phyloP scores from a whole-genome alignment of 2,797 vertebrate genomes.

The Danio kyathit region DNA sequence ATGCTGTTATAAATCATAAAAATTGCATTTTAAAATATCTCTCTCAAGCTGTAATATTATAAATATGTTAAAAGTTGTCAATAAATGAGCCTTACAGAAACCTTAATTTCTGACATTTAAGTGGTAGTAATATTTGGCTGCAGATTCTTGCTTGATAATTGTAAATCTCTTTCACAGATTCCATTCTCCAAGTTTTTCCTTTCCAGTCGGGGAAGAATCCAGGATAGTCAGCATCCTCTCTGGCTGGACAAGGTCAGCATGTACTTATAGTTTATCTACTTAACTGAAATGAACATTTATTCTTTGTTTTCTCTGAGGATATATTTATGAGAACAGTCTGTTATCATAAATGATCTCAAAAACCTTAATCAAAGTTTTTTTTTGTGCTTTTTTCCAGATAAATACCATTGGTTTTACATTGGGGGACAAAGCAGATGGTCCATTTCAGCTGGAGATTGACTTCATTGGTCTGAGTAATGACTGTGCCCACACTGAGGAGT shows the following conservation, averaged over 20 bases:
- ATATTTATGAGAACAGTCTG: neutral
- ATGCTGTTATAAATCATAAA: neutral
- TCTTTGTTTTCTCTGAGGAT: neutral
- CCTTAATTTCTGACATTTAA: neutral
- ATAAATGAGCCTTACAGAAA: too few species aligned
- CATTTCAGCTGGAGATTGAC: conserved; percentile 94
- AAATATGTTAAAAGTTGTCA: too few species aligned
- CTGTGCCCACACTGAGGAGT: conserved; percentile 88
- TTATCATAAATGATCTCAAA: neutral
- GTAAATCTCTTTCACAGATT: conserved; percentile 78
- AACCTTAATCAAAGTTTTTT: neutral
- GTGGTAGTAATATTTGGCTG: neutral
- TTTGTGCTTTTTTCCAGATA: conserved; percentile 75
- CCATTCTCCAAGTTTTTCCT: conserved; percentile 98
- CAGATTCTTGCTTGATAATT: neutral
- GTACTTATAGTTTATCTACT: neutral
- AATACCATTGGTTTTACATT: conserved; percentile 91
- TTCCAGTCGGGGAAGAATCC: conserved; percentile 88
- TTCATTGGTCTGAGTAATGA: conserved; percentile 89
- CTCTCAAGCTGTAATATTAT: too few species aligned
- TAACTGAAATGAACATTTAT: neutral
- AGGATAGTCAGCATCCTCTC: conserved; percentile 85
- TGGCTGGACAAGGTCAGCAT: conserved; percentile 87
- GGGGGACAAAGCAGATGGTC: conserved; percentile 90
- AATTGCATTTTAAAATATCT: too few species aligned